Evolutionary conservation across 2,113 vertebrate genomes (phyloP).

Genomic region (Spizaetus ornatus): DNA sequence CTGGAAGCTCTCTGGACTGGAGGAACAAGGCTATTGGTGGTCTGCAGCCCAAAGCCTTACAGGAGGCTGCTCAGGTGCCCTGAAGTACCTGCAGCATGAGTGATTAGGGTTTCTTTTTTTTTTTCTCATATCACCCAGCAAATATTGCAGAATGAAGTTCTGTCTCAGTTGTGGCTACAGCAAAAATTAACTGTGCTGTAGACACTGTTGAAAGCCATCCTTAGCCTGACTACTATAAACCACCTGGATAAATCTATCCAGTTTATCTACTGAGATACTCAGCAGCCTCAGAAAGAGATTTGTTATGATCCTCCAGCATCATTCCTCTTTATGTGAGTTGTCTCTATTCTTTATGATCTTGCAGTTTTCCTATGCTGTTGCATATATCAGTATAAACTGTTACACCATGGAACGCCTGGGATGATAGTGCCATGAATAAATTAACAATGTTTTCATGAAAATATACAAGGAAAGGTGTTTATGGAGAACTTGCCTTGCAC

Average conservation of each 20-base stretch:
- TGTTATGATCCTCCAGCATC: not conserved
- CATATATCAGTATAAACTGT: constrained; percentile 5
- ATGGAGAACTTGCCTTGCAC: not conserved
- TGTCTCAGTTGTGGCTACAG: not conserved
- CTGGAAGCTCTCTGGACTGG: not conserved
- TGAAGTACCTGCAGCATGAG: not conserved
- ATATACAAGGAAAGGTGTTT: not conserved
- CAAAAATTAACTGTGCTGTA: not conserved
- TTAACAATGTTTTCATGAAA: not conserved
- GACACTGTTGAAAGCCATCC: not conserved
- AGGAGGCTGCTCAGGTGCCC: not conserved
- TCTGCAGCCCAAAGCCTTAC: not conserved
- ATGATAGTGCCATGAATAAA: constrained; percentile 44
- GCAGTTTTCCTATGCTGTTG: constrained; percentile 13
- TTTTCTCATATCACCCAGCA: not conserved
- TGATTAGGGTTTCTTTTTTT: not conserved
- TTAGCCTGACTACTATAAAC: not conserved
- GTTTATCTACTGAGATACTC: not conserved
- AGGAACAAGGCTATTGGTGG: not conserved
- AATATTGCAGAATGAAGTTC: not conserved
- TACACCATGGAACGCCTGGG: not conserved
- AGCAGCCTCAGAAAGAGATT: not conserved
- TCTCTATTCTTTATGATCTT: not conserved
- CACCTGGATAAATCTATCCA: not conserved
- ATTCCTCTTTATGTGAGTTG: not conserved